These are phyloP conservation scores for Mastomys coucha DNA, from an alignment of 2,113 vertebrate genomes.

Conservation along the genomic window DNA sequence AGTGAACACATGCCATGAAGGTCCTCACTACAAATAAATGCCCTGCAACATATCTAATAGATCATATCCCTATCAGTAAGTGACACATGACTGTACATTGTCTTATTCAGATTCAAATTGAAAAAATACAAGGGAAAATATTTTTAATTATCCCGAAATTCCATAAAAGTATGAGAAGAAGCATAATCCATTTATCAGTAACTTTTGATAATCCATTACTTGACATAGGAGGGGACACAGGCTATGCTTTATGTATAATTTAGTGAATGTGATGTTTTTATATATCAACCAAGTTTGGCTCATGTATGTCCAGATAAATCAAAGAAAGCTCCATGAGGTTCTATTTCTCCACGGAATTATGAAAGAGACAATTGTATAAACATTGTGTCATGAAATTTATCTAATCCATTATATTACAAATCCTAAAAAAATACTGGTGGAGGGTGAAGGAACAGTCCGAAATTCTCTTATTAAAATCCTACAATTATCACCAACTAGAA, in stretches of 20 bases:
- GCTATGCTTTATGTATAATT: not conserved
- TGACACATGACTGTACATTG: not conserved
- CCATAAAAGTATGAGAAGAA: not conserved
- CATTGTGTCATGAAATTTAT: not conserved
- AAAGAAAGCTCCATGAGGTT: not conserved
- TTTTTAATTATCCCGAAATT: not conserved
- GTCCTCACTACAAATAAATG: not conserved
- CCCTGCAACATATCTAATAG: not conserved
- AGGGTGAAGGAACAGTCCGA: not conserved
- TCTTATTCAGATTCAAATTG: conserved; percentile 6
- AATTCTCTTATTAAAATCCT: not conserved
- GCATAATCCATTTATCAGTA: not conserved
- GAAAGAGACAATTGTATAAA: not conserved
- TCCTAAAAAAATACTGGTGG: not conserved
- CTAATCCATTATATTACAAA: not conserved
- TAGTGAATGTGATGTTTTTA: not conserved
- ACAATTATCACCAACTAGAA: not conserved
- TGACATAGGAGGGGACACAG: not conserved
- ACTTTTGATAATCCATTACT: conserved; percentile 1
- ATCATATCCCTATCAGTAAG: not conserved
- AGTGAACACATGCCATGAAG: not conserved
- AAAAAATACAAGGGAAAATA: not conserved
- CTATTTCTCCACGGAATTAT: not conserved
- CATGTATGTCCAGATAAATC: not conserved
- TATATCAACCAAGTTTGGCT: not conserved